These are phyloP conservation scores for Morinoia aosen DNA, from an alignment of 2,888 invertebrate species.

Conservation along the genomic window DNA sequence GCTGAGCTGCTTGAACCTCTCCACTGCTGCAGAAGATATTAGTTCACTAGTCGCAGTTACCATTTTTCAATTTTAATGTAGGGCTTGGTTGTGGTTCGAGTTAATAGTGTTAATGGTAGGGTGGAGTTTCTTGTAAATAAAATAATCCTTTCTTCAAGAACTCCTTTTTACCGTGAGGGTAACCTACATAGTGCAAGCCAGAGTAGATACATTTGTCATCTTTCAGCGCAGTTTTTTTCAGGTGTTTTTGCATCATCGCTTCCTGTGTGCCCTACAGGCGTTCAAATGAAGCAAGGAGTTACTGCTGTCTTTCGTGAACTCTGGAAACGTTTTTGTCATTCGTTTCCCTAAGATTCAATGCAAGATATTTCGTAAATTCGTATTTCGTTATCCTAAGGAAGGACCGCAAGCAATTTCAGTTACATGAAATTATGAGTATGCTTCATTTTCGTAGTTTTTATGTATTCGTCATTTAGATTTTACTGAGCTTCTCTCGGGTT, in stretches of 20 bases:
- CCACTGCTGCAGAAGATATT: background rate
- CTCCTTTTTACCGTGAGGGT: background rate
- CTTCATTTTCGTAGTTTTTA: background rate
- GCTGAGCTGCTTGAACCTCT: conserved; percentile 8
- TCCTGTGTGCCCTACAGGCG: background rate
- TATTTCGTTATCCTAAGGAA: background rate
- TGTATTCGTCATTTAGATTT: background rate
- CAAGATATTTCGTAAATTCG: background rate
- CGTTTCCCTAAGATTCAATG: background rate
- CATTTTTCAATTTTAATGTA: background rate
- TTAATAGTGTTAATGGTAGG: background rate
- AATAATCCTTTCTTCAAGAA: background rate
- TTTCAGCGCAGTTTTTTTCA: background rate
- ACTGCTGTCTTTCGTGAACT: background rate
- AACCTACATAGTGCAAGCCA: background rate
- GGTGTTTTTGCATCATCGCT: background rate
- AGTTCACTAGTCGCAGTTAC: background rate
- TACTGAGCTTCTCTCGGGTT: background rate
- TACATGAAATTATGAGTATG: background rate
- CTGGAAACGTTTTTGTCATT: background rate
- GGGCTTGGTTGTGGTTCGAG: background rate
- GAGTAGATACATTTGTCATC: background rate
- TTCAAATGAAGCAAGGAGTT: background rate
- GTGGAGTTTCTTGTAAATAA: background rate
- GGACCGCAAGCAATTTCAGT: background rate